Percentiles rank a stretch among this genome's conserved stretches.
phyloP scores from a whole-genome alignment of 2,888 invertebrate species.

The Phortica okadai region DNA sequence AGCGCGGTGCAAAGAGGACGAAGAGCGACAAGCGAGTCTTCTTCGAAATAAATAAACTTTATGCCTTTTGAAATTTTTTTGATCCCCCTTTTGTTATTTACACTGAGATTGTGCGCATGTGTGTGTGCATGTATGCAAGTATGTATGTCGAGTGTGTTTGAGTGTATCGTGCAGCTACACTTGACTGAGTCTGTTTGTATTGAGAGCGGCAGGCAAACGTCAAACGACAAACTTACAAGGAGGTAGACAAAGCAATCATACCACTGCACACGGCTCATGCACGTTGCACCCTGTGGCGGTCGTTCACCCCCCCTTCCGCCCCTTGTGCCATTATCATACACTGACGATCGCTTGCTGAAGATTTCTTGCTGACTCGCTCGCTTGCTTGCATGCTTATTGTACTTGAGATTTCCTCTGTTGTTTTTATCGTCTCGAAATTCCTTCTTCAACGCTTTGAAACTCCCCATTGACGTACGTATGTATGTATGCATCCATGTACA shows the following conservation, averaged over 20 bases:
- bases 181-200: constrained; percentile 53
- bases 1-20: neutral
- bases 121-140: constrained; percentile 37
- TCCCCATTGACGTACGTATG: constrained; percentile 38
- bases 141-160: constrained; percentile 34
- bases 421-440: constrained; percentile 2
- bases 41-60: constrained; percentile 26
- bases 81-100: constrained; percentile 50
- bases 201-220: neutral
- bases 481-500: neutral
- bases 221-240: neutral
- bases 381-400: constrained; percentile 5
- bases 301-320: constrained; percentile 38
- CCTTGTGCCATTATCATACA: constrained; percentile 30
- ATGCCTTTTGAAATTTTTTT: constrained; percentile 34
- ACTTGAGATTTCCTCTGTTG: constrained; percentile 41
- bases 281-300: constrained; percentile 67
- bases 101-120: constrained; percentile 18
- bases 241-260: constrained; percentile 22
- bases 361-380: constrained; percentile 10
- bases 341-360: neutral
- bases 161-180: constrained; percentile 58
- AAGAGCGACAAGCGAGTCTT: neutral
- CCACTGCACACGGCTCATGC: constrained; percentile 22
- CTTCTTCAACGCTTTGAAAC: constrained; percentile 21